phyloP scores from a whole-genome alignment of 2,888 invertebrate genomes.

The Chrysomela aeneicollis region DNA sequence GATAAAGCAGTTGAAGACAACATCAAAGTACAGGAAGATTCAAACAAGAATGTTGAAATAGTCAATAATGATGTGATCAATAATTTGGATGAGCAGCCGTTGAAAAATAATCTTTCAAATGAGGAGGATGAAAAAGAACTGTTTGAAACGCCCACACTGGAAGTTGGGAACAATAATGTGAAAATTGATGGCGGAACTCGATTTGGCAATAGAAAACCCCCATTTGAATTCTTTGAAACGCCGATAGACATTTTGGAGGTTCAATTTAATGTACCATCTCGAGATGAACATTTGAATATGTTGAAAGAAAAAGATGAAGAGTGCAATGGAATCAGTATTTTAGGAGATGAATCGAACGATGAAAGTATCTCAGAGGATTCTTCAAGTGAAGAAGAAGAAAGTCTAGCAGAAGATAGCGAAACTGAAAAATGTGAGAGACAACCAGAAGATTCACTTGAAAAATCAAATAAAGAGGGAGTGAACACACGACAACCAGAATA shows the following conservation, averaged over 20 bases:
- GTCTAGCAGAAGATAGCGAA: neutral
- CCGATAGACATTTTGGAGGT: neutral
- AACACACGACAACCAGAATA: too few species aligned
- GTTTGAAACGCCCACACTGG: neutral
- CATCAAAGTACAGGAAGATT: neutral
- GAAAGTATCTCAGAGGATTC: too few species aligned
- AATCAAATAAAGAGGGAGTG: too few species aligned
- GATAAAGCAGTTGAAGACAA: neutral
- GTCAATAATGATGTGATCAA: neutral
- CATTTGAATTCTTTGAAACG: neutral
- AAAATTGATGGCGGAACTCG: too few species aligned
- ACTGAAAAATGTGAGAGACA: neutral
- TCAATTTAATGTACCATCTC: neutral
- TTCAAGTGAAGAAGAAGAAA: too few species aligned
- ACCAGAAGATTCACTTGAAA: neutral
- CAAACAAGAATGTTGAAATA: neutral
- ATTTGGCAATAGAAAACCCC: neutral
- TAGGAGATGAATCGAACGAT: too few species aligned
- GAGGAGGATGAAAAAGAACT: neutral
- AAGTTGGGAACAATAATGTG: too few species aligned
- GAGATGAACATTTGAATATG: neutral
- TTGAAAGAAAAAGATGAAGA: neutral
- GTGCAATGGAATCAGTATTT: neutral
- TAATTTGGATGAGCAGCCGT: neutral
- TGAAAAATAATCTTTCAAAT: too few species aligned